These are phyloP conservation scores for Mionectes macconnelli DNA, from an alignment of 2,113 vertebrate genomes.

Conservation along the genomic window DNA sequence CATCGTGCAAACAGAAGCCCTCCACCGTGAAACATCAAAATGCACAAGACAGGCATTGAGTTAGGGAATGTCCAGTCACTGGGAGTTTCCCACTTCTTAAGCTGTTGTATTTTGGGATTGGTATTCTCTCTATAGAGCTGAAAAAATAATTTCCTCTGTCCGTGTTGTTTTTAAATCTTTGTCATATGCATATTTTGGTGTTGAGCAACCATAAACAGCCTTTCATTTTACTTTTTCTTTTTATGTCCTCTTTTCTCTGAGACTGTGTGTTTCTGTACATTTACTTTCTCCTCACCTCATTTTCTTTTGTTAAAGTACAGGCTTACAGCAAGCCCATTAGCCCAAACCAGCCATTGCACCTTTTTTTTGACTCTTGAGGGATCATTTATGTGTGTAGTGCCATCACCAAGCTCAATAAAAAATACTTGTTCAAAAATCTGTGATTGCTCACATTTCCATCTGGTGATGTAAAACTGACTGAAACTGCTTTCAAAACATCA, in stretches of 20 bases:
- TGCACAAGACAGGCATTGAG: background rate
- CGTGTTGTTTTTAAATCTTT: background rate
- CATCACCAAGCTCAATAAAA: constrained; percentile 8
- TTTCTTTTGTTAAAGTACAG: background rate
- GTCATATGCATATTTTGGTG: background rate
- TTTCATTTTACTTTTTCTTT: background rate
- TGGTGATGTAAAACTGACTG: background rate
- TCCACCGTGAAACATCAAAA: background rate
- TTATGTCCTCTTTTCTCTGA: background rate
- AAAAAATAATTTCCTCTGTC: background rate
- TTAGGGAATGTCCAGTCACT: background rate
- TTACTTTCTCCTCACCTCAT: background rate
- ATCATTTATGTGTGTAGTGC: background rate
- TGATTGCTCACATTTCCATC: constrained; percentile 1
- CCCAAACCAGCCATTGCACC: background rate
- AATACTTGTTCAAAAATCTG: background rate
- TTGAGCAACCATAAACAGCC: background rate
- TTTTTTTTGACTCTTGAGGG: background rate
- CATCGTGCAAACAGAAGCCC: background rate
- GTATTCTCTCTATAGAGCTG: background rate
- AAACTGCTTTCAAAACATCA: background rate
- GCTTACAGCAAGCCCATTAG: background rate
- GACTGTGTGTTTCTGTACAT: background rate
- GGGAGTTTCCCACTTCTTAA: background rate
- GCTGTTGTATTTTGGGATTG: background rate